These are phyloP conservation scores for Zygaena filipendulae DNA, from an alignment of 2,888 invertebrate species.

Conservation along the genomic window DNA sequence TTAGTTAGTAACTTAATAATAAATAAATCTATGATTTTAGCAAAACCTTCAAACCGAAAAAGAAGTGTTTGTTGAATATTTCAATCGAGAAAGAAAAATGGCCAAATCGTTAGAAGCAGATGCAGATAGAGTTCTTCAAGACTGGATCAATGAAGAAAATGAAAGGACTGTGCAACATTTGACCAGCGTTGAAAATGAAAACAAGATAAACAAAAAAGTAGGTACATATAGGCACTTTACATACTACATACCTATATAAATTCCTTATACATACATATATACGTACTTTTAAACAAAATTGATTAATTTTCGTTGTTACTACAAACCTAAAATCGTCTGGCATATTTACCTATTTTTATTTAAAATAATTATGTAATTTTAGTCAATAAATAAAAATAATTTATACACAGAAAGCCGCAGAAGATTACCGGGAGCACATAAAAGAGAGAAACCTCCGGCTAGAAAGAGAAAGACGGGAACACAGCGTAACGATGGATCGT, in stretches of 20 bases:
- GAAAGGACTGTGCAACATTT: too few relatives aligned
- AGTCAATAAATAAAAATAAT: too few relatives aligned
- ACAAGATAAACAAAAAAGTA: too few relatives aligned
- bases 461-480: constrained; percentile 27
- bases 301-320: too few relatives aligned
- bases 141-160: constrained; percentile 33
- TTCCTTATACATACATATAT: too few relatives aligned
- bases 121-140: constrained; percentile 26
- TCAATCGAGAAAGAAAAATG: constrained; percentile 30
- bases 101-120: constrained; percentile 30
- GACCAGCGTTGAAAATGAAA: constrained; percentile 33
- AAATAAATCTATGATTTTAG: constrained; percentile 23
- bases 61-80: constrained; percentile 32
- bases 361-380: background rate
- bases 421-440: constrained; percentile 39
- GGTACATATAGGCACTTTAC: too few relatives aligned
- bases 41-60: constrained; percentile 37
- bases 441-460: constrained; percentile 27
- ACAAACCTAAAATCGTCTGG: too few relatives aligned
- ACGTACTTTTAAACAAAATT: too few relatives aligned
- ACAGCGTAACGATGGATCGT: constrained; percentile 30
- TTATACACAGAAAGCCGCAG: constrained; percentile 42
- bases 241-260: too few relatives aligned
- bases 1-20: too few relatives aligned
- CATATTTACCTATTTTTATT: constrained; percentile 1